A percentile compares a stretch with the other conserved stretches of the same genome.
phyloP scores from a whole-genome alignment of 2,113 vertebrate genomes.

The Hippopotamus amphibius region DNA sequence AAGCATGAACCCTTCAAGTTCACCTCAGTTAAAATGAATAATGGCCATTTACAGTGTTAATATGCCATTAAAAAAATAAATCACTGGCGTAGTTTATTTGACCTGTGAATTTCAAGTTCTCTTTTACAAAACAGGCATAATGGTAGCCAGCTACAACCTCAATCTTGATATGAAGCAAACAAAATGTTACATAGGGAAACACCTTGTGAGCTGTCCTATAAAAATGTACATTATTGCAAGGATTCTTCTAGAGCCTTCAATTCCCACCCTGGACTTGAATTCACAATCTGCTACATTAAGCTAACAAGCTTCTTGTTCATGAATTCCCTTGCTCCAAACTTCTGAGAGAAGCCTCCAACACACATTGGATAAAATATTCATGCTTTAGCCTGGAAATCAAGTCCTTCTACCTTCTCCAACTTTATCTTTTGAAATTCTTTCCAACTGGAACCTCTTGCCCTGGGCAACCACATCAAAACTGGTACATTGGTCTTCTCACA shows the following conservation, averaged over 20 bases:
- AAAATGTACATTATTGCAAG: background rate
- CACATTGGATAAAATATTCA: background rate
- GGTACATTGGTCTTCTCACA: background rate
- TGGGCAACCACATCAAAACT: background rate
- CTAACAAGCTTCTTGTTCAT: constrained; percentile 9
- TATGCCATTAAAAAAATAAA: background rate
- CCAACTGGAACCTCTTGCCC: background rate
- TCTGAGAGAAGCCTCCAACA: constrained; percentile 38
- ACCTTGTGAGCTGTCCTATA: background rate
- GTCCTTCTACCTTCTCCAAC: background rate
- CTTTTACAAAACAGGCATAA: background rate
- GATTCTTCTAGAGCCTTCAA: background rate
- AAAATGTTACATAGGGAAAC: background rate
- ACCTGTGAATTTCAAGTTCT: constrained; percentile 24
- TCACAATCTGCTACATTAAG: background rate
- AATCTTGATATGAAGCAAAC: constrained; percentile 3
- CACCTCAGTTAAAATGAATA: background rate
- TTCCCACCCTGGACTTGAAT: background rate
- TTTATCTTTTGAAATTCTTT: constrained; percentile 36
- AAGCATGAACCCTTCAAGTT: constrained; percentile 1
- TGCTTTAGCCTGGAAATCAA: background rate
- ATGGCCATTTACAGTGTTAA: background rate
- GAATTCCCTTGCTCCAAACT: constrained; percentile 35
- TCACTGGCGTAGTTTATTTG: background rate
- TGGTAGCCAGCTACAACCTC: background rate